Evolutionary conservation across 2,113 vertebrate species (phyloP), one percentile per base, ranked within the genome.

Genomic region (Lepus americanus): DNA sequence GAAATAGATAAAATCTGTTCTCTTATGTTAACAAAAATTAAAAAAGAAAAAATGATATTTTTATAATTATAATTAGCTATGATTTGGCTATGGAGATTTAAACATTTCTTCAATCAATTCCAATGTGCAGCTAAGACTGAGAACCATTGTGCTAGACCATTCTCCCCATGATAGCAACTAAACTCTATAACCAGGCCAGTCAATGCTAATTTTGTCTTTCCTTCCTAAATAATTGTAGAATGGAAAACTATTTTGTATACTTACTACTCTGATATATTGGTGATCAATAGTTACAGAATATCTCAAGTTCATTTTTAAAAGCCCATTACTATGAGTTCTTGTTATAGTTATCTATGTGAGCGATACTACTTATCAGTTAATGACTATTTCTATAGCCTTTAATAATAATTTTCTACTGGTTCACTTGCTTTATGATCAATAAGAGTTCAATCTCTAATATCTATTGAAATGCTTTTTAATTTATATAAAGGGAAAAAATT

Each of bases 281-380:
- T 70, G 33, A 89, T 39, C 49, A 92, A 79, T 11, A 78, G 49
- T 36, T 20, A 83, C 86, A 94, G 6, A 77, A 33, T 83, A 77
- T 49, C 73, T 72, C 51, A 76, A 74, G 70, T 73, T 76, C 59
- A 16, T 89, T 96, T 92, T 87, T 23, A 66, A 87, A 78, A 69
- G 59, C 9, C 10, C 5, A 63, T 78, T 51, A 22, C 33, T 69
- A 73, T 72, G 23, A 9, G 10, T 77, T 89, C 73, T 55, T 39
- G 82, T 27, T 87, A 36, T 27, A 61, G 11, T 84, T 83, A 36
- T 29, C 17, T 79, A 25, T 39, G 29, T 73, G 23, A 90, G 14
- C 4, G 94, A 76, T 89, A 22, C 29, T 61, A 16, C 17, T 74
- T 76, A 19, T 66, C 63, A 77, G 67, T 67, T 74, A 79, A 6